These are phyloP conservation scores for Chionodraco myersi DNA, from an alignment of 2,113 vertebrate species.

Conservation along the genomic window DNA sequence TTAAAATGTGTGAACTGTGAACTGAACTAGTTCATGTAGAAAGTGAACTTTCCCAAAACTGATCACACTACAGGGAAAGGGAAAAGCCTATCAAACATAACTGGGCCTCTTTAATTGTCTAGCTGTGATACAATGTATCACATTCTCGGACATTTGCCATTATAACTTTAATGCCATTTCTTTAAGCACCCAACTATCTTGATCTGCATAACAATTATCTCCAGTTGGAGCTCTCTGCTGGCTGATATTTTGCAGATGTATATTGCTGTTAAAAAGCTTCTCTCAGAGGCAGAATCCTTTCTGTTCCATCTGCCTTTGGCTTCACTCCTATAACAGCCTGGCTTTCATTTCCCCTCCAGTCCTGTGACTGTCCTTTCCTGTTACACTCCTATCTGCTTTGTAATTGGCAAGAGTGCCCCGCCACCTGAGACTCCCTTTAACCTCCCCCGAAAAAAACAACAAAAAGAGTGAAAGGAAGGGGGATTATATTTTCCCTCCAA, in stretches of 20 bases:
- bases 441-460: conserved; percentile 42
- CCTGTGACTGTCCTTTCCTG: conserved; percentile 51
- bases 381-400: conserved; percentile 70
- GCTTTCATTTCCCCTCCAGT: conserved; percentile 56
- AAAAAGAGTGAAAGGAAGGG: conserved; percentile 21
- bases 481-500: conserved; percentile 50
- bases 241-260: conserved; percentile 18
- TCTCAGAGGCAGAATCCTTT: conserved; percentile 22
- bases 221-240: background rate
- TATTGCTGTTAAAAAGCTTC: background rate
- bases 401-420: conserved; percentile 76
- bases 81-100: no score
- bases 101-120: no score
- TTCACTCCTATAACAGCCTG: conserved; percentile 13
- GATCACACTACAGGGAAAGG: no score
- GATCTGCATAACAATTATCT: background rate
- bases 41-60: no score
- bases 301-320: conserved; percentile 39
- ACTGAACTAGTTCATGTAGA: no score
- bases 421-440: conserved; percentile 82
- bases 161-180: no score
- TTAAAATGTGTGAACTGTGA: no score
- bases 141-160: no score
- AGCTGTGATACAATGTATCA: no score
- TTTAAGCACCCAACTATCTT: no score